A percentile compares a stretch with the other conserved stretches of the same genome.
phyloP scores from a whole-genome alignment of 2,888 invertebrate genomes.

The Itoplectis maculator region DNA sequence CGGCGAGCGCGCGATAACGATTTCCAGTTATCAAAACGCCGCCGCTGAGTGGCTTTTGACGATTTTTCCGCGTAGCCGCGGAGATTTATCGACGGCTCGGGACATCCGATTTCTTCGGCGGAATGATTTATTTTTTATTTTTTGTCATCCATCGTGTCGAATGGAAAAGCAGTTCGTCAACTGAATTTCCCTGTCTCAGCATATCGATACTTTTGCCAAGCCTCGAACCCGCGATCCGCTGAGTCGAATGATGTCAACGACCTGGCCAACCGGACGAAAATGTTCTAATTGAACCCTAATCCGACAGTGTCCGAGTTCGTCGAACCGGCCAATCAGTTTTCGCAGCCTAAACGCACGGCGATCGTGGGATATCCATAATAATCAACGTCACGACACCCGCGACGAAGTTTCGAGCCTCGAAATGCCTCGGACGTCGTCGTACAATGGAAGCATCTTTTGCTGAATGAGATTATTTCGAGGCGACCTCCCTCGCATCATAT shows the following conservation, averaged over 20 bases:
- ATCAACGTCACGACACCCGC: background rate
- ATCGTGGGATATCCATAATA: background rate
- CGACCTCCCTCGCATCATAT: background rate
- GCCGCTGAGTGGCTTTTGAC: conserved; percentile 4
- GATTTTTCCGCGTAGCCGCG: background rate
- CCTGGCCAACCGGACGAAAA: too few species aligned
- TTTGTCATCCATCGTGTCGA: background rate
- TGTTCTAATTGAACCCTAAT: too few species aligned
- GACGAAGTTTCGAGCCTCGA: background rate
- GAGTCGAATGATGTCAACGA: too few species aligned
- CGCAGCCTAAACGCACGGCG: too few species aligned
- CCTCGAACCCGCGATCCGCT: too few species aligned
- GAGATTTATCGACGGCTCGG: conserved; percentile 1
- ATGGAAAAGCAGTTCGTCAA: too few species aligned
- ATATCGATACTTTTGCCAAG: too few species aligned
- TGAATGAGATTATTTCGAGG: conserved; percentile 20
- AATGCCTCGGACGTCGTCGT: background rate
- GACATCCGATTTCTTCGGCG: conserved; percentile 24
- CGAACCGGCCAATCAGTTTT: too few species aligned
- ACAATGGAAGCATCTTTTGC: background rate
- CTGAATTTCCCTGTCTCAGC: too few species aligned
- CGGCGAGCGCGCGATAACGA: conserved; percentile 15
- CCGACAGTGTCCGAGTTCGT: too few species aligned
- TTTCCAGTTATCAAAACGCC: conserved; percentile 20
- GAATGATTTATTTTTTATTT: conserved; percentile 64